Base-by-base conservation (phyloP, 1,140 invertebrate genomes). In the Leucophenga varia region DNA sequence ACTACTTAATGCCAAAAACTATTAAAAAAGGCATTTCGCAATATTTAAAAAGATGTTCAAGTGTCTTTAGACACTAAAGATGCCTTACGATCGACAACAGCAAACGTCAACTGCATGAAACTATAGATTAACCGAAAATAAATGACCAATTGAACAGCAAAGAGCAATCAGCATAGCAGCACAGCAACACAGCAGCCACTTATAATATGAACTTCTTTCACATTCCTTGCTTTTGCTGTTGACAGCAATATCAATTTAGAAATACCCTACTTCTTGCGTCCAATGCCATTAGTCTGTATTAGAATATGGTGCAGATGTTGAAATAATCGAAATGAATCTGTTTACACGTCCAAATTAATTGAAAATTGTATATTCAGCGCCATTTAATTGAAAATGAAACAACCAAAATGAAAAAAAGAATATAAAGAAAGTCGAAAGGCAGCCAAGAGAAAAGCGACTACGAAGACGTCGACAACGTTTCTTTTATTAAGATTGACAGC, bases 281-380 rank as follows among this genome's bases (percentile, higher is more conserved):
- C 30, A 10, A 5, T 6, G 22, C 22, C 22, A 25, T 25, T 25
- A 25, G 22, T 25, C 22, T 25, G 22, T 25, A 25, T 25, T 25
- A 49, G 61, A 64, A 64, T 64, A 55, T 55, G 52, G 52, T 48
- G 64, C 63, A 64, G 50, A 72, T 72, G 68, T 69, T 72, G 68
- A 72, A 72, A 72, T 65, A 71, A 65, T 72, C 61, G 64, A 71
- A 71, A 71, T 71, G 61, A 71, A 71, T 72, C 68, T 71, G 69
- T 72, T 72, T 72, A 71, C 68, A 72, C 69, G 64, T 67, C 49
- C 21, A 63, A 72, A 60, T 67, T 61, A 70, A 68, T 68, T 68
- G 68, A 71, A 71, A 71, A 71, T 49, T 51, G 64, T 55, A 53
- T 54, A 13, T 17, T 44, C 64, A 64, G 64, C 64, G 64, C 64